Evolutionary conservation across 2,797 vertebrate genomes (phyloP).

Genomic region (Muraenolepis orangiensis): DNA sequence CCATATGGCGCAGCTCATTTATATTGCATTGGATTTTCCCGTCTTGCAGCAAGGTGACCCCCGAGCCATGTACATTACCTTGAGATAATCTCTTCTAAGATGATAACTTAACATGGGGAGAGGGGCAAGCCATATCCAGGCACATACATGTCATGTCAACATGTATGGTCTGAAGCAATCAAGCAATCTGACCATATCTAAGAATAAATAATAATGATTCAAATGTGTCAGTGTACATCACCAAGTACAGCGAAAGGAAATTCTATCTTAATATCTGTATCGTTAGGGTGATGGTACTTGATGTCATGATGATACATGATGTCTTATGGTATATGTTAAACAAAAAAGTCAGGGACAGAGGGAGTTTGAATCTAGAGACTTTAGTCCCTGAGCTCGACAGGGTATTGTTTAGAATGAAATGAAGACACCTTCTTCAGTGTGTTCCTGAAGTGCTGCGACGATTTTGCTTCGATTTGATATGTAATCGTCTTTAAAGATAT

Average conservation of each 20-base stretch:
- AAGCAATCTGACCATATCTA: background rate
- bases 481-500: background rate
- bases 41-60: background rate
- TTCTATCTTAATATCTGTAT: too few species aligned
- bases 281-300: too few species aligned
- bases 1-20: background rate
- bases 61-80: background rate
- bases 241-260: too few species aligned
- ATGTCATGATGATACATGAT: too few species aligned
- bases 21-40: background rate
- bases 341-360: too few species aligned
- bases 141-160: background rate
- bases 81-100: background rate
- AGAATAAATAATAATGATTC: too few species aligned
- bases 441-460: background rate
- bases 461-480: background rate
- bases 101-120: background rate
- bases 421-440: too few species aligned
- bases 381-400: background rate
- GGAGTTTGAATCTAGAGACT: too few species aligned
- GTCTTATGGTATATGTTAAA: too few species aligned
- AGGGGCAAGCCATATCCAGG: background rate
- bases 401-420: background rate
- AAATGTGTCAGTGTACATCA: too few species aligned
- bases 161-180: background rate